A percentile compares a stretch with the other conserved stretches of the same genome.
These are phyloP conservation scores for Heliconius hermathena DNA, from an alignment of 1,140 invertebrate species.

Conservation along the genomic window DNA sequence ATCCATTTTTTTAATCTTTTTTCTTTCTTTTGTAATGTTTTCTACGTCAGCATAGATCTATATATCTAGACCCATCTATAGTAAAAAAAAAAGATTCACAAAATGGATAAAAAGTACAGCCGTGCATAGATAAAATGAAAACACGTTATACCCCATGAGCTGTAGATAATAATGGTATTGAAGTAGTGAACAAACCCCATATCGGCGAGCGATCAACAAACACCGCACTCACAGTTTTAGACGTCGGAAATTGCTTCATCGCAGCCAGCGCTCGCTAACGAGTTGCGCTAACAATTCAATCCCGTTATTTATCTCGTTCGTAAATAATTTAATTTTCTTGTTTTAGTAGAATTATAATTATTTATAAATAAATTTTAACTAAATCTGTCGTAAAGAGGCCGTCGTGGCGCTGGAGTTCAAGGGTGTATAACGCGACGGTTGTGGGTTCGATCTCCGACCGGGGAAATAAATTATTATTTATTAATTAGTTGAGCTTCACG, in stretches of 20 bases:
- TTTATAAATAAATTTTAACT: background rate
- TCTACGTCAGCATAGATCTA: too few relatives aligned
- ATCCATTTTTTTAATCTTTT: too few relatives aligned
- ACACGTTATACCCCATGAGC: background rate
- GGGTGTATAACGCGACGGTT: too few relatives aligned
- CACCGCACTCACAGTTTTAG: conserved; percentile 45
- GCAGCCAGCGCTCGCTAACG: conserved; percentile 44
- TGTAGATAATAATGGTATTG: conserved; percentile 22
- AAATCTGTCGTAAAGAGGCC: background rate
- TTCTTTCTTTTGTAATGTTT: too few relatives aligned
- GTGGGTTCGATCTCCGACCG: too few relatives aligned
- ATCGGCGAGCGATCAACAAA: conserved; percentile 41
- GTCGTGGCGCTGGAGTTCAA: too few relatives aligned
- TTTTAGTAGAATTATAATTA: background rate
- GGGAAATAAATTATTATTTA: too few relatives aligned
- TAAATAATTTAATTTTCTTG: conserved; percentile 24
- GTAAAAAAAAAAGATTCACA: background rate
- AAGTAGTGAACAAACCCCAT: conserved; percentile 23
- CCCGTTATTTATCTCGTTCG: conserved; percentile 19
- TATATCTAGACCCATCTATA: too few relatives aligned
- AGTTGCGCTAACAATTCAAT: conserved; percentile 29
- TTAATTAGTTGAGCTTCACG: too few relatives aligned
- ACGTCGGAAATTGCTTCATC: conserved; percentile 52
- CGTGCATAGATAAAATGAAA: conserved; percentile 15
- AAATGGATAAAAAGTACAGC: background rate